Percentiles rank a stretch among this genome's conserved stretches.
These are phyloP conservation scores for Clupea harengus DNA, from an alignment of 2,113 vertebrate species.

Conservation along the genomic window DNA sequence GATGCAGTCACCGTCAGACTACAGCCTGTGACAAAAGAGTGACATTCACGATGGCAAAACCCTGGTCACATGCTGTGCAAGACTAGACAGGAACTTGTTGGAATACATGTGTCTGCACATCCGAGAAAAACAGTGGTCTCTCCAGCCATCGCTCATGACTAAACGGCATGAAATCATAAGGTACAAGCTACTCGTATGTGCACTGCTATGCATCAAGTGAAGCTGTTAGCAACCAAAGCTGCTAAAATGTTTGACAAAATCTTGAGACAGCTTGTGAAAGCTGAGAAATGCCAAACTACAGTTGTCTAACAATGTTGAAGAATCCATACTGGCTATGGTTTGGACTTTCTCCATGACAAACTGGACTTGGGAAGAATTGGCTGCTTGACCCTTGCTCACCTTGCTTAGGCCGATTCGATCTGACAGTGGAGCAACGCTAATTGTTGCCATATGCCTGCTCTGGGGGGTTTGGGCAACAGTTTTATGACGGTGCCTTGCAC, in stretches of 20 bases:
- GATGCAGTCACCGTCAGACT: background rate
- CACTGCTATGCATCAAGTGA: background rate
- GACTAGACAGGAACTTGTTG: background rate
- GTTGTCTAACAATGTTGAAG: background rate
- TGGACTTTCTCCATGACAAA: background rate
- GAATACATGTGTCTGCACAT: background rate
- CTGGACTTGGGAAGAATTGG: background rate
- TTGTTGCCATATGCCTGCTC: background rate
- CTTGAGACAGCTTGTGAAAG: background rate
- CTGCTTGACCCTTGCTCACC: background rate
- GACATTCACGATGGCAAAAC: background rate
- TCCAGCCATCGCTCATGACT: background rate
- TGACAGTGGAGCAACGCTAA: background rate
- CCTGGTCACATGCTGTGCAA: background rate
- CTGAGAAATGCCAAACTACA: background rate
- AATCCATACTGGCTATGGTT: background rate
- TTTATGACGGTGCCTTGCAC: background rate
- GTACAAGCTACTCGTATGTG: background rate
- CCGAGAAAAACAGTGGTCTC: background rate
- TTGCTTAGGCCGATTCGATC: background rate
- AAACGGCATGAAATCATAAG: background rate
- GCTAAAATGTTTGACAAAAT: background rate
- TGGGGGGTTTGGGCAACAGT: background rate
- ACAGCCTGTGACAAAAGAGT: background rate
- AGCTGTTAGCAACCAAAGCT: background rate